phyloP scores from a whole-genome alignment of 2,888 invertebrate genomes.

The Habroteleia sp. region DNA sequence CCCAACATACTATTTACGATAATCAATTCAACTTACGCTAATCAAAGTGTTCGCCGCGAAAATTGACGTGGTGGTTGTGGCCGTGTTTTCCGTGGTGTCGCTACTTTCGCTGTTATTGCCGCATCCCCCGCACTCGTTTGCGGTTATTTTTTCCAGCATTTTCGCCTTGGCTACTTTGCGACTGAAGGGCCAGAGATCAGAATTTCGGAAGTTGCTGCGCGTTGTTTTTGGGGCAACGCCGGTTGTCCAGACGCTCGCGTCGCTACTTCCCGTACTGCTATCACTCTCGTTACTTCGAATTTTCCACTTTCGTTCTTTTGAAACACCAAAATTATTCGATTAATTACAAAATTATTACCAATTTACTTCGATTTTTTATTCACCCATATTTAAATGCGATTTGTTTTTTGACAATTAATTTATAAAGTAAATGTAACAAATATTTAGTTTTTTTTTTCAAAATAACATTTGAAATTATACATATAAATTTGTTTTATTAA shows the following conservation, averaged over 20 bases:
- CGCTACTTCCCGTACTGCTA: slow-evolving; percentile 78
- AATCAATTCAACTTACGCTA: slow-evolving; percentile 56
- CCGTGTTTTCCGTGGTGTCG: slow-evolving; percentile 75
- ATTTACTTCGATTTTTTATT: not conserved
- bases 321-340: slow-evolving; percentile 28
- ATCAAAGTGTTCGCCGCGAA: slow-evolving; percentile 63
- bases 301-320: slow-evolving; percentile 74
- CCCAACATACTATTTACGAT: too few relatives aligned
- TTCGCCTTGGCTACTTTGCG: slow-evolving; percentile 68
- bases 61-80: slow-evolving; percentile 70
- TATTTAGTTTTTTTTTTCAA: too few relatives aligned
- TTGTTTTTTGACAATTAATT: too few relatives aligned
- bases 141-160: slow-evolving; percentile 70
- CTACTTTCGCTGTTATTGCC: slow-evolving; percentile 72
- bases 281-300: slow-evolving; percentile 77
- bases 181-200: slow-evolving; percentile 69
- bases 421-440: too few relatives aligned
- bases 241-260: slow-evolving; percentile 77
- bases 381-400: too few relatives aligned
- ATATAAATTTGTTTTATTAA: too few relatives aligned
- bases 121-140: slow-evolving; percentile 60
- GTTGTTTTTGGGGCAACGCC: slow-evolving; percentile 71
- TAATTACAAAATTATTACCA: slow-evolving; percentile 18
- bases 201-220: slow-evolving; percentile 66
- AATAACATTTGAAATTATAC: too few relatives aligned